Base-by-base conservation (phyloP, 1,140 invertebrate species). In the Nephila pilipes region DNA sequence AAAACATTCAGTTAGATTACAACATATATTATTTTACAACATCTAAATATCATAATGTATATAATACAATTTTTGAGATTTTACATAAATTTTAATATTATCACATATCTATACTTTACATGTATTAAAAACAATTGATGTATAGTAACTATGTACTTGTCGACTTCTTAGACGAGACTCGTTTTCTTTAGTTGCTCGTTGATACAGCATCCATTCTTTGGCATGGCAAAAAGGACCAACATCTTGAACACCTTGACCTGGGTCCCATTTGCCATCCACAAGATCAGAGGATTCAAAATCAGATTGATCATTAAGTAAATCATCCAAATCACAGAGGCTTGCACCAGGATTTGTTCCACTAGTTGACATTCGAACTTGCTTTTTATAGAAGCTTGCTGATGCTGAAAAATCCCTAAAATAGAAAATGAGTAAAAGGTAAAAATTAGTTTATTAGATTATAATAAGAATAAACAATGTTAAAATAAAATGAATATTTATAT, bases 401-500 rank as follows among this genome's bases (percentile, higher is more conserved):
- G 96, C 96, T 12, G 96, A 96, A 57, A 96, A 95, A 95, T 97
- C 96, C 94, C 96, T 96, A 58, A 95, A 95, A 60, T 65, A 92
- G 93, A 92, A 79, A 83, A 75, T 18, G 14, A 3, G 22, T 63
- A 12, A 79, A 79, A 79, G 14, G 2, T 36, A 12, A 38, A 38
- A 46, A 46, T 46, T 46, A 10, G 12, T 46, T 10, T 0, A 46
- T 46, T 10, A 10, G 12, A 4, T 46, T 46, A 10, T 10, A 46
- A 46, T 46, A 46, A 46, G 4, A 12, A 38, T 38, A 22, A 20
- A 36, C 10, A 18, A 80, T 80, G 12, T 16, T 80, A 14, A 20
- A 80, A 46, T 32, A 22, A 38, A 20, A 46, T 80, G 25, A 22
- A 75, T 32, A 36, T 16, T 2, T 22, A 32, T 79, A 32, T 36